Evolutionary conservation across 1,140 invertebrate species (phyloP).

Genomic region (Scaptomyza hsui): DNA sequence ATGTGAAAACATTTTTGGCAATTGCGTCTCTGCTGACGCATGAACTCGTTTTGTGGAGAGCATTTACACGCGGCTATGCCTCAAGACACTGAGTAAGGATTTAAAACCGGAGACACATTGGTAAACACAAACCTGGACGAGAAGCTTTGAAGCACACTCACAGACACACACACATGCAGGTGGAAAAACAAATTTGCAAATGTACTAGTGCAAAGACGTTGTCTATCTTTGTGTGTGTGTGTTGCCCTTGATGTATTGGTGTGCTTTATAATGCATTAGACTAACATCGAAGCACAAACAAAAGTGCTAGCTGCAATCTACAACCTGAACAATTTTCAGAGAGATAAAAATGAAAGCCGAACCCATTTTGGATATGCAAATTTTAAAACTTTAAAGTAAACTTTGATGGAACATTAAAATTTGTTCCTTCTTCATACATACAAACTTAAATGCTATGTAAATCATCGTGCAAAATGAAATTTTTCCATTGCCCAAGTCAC

Average conservation of each 20-base stretch:
- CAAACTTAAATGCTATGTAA: background rate
- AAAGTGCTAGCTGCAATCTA: constrained; percentile 10
- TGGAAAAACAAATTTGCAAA: constrained; percentile 24
- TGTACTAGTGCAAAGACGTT: background rate
- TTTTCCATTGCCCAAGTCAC: constrained; percentile 20
- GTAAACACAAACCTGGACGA: constrained; percentile 23
- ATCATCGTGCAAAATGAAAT: constrained; percentile 11
- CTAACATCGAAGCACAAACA: constrained; percentile 4
- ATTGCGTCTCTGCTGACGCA: constrained; percentile 8
- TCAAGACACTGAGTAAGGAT: background rate
- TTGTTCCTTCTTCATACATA: constrained; percentile 1
- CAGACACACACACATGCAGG: background rate
- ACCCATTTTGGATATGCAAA: background rate
- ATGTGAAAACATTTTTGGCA: constrained; percentile 7
- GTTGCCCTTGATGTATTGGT: constrained; percentile 30
- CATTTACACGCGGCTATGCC: background rate
- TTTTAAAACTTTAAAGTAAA: background rate
- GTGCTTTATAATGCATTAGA: constrained; percentile 41
- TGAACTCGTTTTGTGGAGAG: constrained; percentile 6
- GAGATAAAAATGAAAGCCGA: background rate
- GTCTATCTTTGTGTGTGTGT: constrained; percentile 8
- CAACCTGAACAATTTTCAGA: constrained; percentile 10
- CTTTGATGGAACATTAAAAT: background rate
- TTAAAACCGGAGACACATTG: constrained; percentile 18
- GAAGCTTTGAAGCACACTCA: background rate